Evolutionary conservation across 2,888 invertebrate species (phyloP), one percentile per base, ranked within the genome.

Genomic region (Lepetodrilus schrolli): DNA sequence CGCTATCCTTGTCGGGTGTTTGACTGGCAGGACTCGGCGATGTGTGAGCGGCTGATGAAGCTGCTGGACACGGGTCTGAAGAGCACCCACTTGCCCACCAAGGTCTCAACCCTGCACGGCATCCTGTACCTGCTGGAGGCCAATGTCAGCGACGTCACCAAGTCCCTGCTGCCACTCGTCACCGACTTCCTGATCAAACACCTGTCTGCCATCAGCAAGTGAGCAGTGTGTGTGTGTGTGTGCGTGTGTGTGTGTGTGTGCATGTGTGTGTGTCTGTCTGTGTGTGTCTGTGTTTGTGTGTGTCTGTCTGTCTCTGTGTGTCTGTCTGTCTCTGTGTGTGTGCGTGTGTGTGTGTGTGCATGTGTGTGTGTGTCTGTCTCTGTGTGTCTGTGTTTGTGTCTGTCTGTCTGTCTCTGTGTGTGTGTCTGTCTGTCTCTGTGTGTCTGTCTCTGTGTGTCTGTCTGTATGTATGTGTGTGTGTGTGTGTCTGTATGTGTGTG

Each of bases 81-180:
- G 84, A 93, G 93, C 83, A 92, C 92, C 20, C 93, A 93, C 85
- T 87, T 94, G 30, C 92, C 94, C 7, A 92, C 93, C 20, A 92
- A 93, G 80, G 92, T 94, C 30, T 92, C 93, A 1, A 92, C 93
- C 23, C 89, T 94, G n/a, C 93, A 94, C 83, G 94, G 94, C 2
- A 87, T 93, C 4, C 89, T 94, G 30, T 94, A 94, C 87, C 89
- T 95, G 37, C 89, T 95, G 66, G 94, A 95, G 90, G 83, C 89
- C 37, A 87, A 89, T 20, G 81, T 86, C 50, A 83, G 84, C 23
- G 90, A 91, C 66, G 81, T 89, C 21, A 84, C 84, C 20, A 86
- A 84, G 58, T 78, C 82, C 17, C 76, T 91, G 21, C 77, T 91
- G 34, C 87, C 90, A 3, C 74, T 88, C n/a, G 81, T 90, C 20